These are phyloP conservation scores for Chorisops tibialis DNA, from an alignment of 2,888 invertebrate genomes.

Conservation along the genomic window DNA sequence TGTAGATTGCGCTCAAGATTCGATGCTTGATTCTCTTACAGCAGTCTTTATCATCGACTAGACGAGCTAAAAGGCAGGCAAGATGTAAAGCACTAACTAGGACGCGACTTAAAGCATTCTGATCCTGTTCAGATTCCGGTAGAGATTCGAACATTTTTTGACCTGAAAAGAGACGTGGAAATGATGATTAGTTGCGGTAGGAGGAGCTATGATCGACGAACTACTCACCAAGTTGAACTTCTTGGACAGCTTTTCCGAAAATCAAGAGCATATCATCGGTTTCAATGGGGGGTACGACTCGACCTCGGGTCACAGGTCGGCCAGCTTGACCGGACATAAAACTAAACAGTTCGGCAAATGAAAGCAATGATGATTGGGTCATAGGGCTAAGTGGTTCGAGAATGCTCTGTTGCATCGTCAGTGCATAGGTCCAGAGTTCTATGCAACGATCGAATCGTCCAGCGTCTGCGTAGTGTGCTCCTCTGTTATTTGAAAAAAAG, in stretches of 20 bases:
- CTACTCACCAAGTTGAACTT: slow-evolving; percentile 58
- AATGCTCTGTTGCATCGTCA: slow-evolving; percentile 93
- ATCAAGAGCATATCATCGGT: slow-evolving; percentile 80
- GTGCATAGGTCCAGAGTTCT: slow-evolving; percentile 92
- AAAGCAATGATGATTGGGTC: slow-evolving; percentile 90
- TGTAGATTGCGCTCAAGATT: slow-evolving; percentile 72
- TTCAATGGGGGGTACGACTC: slow-evolving; percentile 75
- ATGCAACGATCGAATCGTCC: slow-evolving; percentile 91
- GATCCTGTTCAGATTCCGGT: slow-evolving; percentile 66
- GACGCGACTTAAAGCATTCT: slow-evolving; percentile 73
- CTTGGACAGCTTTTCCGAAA: slow-evolving; percentile 75
- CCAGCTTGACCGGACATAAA: slow-evolving; percentile 91
- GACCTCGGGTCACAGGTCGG: slow-evolving; percentile 64
- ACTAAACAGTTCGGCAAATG: slow-evolving; percentile 91
- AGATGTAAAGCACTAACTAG: slow-evolving; percentile 82
- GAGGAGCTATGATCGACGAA: background rate
- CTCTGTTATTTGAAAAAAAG: slow-evolving; percentile 57
- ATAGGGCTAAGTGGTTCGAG: slow-evolving; percentile 89
- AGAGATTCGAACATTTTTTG: slow-evolving; percentile 59
- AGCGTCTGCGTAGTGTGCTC: slow-evolving; percentile 91
- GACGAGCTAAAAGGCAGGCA: slow-evolving; percentile 69
- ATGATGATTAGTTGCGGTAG: background rate
- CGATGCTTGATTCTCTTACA: slow-evolving; percentile 55
- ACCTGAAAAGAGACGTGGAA: slow-evolving; percentile 46
- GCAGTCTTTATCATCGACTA: slow-evolving; percentile 59